Evolutionary conservation across 1,140 invertebrate species (phyloP).

Genomic region (Agraylea sexmaculata): DNA sequence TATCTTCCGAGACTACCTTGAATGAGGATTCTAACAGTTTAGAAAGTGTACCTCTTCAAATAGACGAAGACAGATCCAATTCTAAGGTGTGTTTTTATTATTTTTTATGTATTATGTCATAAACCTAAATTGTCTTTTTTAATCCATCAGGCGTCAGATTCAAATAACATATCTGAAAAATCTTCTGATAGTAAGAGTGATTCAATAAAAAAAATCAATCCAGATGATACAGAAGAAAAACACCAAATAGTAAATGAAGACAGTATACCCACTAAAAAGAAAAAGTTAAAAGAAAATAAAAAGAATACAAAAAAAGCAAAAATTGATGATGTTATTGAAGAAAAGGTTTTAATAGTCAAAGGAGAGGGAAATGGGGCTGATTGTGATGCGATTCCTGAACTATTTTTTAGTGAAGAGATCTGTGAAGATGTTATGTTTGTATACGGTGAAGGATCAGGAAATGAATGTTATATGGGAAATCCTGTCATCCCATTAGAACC

Average conservation of each 20-base stretch:
- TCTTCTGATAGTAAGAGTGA: conserved; percentile 2
- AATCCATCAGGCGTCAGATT: background rate
- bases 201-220: conserved; percentile 14
- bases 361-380: conserved; percentile 63
- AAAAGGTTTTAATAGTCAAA: conserved; percentile 57
- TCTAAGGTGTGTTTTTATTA: conserved; percentile 25
- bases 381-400: conserved; percentile 45
- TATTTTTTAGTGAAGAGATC: conserved; percentile 49
- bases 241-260: conserved; percentile 15
- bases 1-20: conserved; percentile 39
- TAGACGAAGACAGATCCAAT: conserved; percentile 13
- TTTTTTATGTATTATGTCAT: conserved; percentile 1
- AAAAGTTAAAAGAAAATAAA: conserved; percentile 17
- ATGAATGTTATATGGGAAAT: conserved; percentile 57
- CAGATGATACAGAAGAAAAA: conserved; percentile 19
- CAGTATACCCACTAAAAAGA: conserved; percentile 24
- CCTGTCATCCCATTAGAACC: conserved; percentile 25
- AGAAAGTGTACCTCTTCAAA: conserved; percentile 23
- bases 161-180: too few species aligned
- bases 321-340: conserved; percentile 54
- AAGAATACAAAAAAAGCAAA: conserved; percentile 14
- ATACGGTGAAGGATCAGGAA: conserved; percentile 59
- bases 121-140: conserved; percentile 4
- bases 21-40: conserved; percentile 58
- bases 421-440: conserved; percentile 60